Evolutionary conservation across 2,797 vertebrate species (phyloP), one percentile per base, ranked within the genome.

Genomic region (Parauchenoglanis ngamensis): DNA sequence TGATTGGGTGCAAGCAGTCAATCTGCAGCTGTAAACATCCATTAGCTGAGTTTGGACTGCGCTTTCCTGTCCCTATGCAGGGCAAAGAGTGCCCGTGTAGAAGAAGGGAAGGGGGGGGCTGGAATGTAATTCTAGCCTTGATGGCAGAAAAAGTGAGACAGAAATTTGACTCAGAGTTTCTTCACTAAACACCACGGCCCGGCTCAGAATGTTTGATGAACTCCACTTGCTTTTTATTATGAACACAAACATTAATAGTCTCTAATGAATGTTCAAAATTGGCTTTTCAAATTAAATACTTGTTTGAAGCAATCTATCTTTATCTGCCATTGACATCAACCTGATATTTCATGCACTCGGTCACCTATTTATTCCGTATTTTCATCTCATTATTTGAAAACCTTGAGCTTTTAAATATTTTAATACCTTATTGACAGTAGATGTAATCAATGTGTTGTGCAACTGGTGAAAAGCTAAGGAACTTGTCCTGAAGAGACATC

Each of bases 21-120:
- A 94, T 92, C 87, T 89, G 25, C 93, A 94, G 92, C 91, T 95
- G 94, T 95, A 95, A 96, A 95, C 94, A 95, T 93, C 94, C 93
- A 95, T 95, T 94, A 95, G 93, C 87, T 87, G 91, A 90, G 94
- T 92, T 84, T 87, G 93, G 93, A 91, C 87, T 79, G 89, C 89
- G 90, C 89, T 93, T 94, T 93, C 86, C 87, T 91, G 89, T 93
- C 91, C 90, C 91, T 90, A 79, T 88, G 75, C 86, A 79, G 77
- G 87, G 89, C 31, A 72, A 49, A 90, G 81, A 83, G 81, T 90
- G 76, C 85, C 75, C 88, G 31, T 40, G 57, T 89, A 90, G 86
- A 92, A 89, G 92, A 84, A 91, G 75, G 49, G 56, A 4, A 72
- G 56, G 15, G 63, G 63, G 15, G 63, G 21, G 90, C 91, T 89